These are phyloP conservation scores for Otus scops DNA, from an alignment of 2,797 vertebrate genomes.

Conservation along the genomic window DNA sequence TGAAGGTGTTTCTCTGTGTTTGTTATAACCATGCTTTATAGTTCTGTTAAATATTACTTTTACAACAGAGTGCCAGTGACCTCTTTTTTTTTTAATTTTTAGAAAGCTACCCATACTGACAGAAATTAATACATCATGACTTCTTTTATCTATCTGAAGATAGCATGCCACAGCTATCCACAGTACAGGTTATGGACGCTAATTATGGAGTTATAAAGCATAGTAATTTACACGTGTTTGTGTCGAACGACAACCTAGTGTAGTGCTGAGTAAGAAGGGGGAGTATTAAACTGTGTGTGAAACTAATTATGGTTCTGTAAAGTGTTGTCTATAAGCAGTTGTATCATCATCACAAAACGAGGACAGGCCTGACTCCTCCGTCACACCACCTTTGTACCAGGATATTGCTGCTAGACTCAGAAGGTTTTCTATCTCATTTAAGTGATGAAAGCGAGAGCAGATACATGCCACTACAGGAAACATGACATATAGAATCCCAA, in stretches of 20 bases:
- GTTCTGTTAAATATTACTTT: background rate
- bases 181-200: background rate
- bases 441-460: background rate
- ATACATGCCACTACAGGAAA: background rate
- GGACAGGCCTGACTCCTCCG: background rate
- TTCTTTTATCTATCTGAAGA: background rate
- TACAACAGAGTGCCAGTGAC: background rate
- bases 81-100: background rate
- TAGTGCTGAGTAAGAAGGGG: background rate
- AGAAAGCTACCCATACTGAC: background rate
- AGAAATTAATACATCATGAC: background rate
- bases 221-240: background rate
- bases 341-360: background rate
- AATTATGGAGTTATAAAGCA: background rate
- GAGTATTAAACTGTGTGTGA: background rate
- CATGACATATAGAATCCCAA: background rate
- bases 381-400: background rate
- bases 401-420: rapidly evolving
- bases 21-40: background rate
- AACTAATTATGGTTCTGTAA: background rate
- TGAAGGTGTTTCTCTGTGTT: background rate
- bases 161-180: background rate
- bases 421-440: background rate
- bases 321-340: background rate
- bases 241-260: background rate